These are phyloP conservation scores for Heliconius ismenius DNA, from an alignment of 2,888 invertebrate species.

Conservation along the genomic window DNA sequence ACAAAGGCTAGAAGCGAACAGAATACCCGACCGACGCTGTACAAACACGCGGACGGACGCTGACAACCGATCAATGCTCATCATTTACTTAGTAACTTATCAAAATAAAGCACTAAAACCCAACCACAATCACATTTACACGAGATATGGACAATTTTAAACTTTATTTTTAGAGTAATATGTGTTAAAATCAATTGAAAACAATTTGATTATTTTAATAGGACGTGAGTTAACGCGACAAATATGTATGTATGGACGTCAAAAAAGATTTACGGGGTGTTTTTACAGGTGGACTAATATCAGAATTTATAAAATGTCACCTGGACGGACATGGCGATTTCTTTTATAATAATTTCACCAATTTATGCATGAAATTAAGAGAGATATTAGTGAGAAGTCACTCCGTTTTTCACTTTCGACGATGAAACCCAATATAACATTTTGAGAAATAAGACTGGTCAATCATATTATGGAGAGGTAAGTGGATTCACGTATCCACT, in stretches of 20 bases:
- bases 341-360: background rate
- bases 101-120: conserved; percentile 67
- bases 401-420: background rate
- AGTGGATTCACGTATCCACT: background rate
- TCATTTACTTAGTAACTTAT: conserved; percentile 78
- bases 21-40: conserved; percentile 53
- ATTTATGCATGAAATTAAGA: background rate
- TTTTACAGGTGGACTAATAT: conserved; percentile 56
- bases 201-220: conserved; percentile 48
- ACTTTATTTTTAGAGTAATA: conserved; percentile 48
- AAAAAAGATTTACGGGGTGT: conserved; percentile 47
- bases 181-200: conserved; percentile 46
- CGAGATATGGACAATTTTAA: conserved; percentile 36
- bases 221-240: conserved; percentile 49
- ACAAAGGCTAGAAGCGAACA: conserved; percentile 28
- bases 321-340: conserved; percentile 15
- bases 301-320: conserved; percentile 4
- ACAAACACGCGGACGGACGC: conserved; percentile 64
- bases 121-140: conserved; percentile 36
- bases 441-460: too few species aligned
- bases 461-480: background rate
- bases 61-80: conserved; percentile 73
- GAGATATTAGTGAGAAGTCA: background rate
- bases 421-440: background rate
- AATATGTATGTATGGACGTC: conserved; percentile 41